Conservation (phyloP, 2,888 invertebrate genomes). For the Dicranocentrus wangi region DNA sequence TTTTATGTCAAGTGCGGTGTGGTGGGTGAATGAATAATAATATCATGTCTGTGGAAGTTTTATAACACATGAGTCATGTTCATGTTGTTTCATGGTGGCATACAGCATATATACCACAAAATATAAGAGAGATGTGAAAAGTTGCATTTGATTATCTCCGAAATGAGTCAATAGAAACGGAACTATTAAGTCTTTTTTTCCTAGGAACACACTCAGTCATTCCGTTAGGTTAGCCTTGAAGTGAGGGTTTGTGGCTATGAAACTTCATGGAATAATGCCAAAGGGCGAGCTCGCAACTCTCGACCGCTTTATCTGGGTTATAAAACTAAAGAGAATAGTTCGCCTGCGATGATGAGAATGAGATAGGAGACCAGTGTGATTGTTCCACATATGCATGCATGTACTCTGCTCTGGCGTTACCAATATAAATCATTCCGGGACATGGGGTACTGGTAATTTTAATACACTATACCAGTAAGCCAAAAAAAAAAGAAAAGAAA, state of each 20-base stretch:
- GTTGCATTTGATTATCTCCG: conserved; percentile 51
- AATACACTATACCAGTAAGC: no score
- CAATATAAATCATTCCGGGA: background rate
- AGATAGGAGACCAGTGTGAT: background rate
- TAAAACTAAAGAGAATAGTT: conserved; percentile 22
- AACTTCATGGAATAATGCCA: conserved; percentile 50
- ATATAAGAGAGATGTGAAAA: conserved; percentile 5
- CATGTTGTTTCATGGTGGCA: background rate
- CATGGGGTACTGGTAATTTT: no score
- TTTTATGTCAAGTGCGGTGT: no score
- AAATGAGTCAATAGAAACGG: conserved; percentile 46
- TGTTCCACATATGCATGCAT: background rate
- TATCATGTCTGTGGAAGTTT: background rate
- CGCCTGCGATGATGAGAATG: background rate
- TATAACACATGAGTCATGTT: background rate
- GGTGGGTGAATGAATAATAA: no score
- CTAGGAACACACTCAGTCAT: no score
- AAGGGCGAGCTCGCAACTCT: conserved; percentile 39
- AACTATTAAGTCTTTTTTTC: no score
- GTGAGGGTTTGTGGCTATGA: conserved; percentile 11
- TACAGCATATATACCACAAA: no score
- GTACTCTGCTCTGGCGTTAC: background rate
- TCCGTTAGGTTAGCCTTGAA: conserved; percentile 3
- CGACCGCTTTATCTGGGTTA: background rate
- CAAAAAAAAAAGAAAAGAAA: no score